phyloP scores from a whole-genome alignment of 2,113 vertebrate species.

The Nycticebus coucang region DNA sequence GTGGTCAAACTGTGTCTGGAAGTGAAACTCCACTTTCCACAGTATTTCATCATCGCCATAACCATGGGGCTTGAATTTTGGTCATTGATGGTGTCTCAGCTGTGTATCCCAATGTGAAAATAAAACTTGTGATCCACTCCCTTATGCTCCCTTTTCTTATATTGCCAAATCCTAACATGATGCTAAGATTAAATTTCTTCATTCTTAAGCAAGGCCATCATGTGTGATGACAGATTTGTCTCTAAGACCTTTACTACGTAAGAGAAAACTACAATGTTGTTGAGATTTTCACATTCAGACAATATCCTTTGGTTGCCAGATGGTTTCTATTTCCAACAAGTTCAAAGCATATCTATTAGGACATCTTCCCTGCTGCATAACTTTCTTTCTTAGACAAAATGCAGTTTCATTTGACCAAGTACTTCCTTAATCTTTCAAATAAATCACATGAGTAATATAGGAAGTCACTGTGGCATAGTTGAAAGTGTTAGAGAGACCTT shows the following conservation, averaged over 20 bases:
- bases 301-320: constrained; percentile 19
- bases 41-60: constrained; percentile 50
- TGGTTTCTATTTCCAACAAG: constrained; percentile 40
- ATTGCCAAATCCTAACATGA: constrained; percentile 50
- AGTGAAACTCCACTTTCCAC: constrained; percentile 57
- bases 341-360: constrained; percentile 25
- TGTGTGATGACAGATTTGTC: not conserved
- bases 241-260: not conserved
- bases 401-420: not conserved
- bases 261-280: not conserved
- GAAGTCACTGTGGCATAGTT: not conserved
- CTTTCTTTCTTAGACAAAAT: constrained; percentile 47
- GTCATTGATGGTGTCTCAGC: not conserved
- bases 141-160: constrained; percentile 38
- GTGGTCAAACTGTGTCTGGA: constrained; percentile 45
- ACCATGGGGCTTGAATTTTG: constrained; percentile 43
- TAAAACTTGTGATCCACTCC: constrained; percentile 23
- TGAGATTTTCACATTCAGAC: constrained; percentile 47
- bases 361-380: not conserved
- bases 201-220: constrained; percentile 20
- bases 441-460: not conserved
- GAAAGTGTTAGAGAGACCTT: not conserved
- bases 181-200: constrained; percentile 55
- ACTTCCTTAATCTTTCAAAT: constrained; percentile 32
- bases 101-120: constrained; percentile 58